A percentile compares a stretch with the other conserved stretches of the same genome.
phyloP scores from a whole-genome alignment of 1,140 invertebrate genomes.

The Atta colombica region DNA sequence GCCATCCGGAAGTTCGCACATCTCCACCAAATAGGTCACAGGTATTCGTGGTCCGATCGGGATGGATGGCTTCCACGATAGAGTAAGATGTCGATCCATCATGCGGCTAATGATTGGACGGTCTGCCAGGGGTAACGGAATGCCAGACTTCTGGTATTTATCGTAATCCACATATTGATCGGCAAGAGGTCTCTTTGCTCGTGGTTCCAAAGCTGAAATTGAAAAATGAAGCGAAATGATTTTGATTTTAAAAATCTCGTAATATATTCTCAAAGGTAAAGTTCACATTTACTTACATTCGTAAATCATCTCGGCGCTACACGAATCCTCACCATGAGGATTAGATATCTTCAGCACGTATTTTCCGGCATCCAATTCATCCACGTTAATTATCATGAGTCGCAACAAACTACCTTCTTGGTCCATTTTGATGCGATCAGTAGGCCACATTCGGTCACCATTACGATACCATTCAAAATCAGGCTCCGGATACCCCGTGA shows the following conservation, averaged over 20 bases:
- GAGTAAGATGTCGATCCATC: constrained; percentile 93
- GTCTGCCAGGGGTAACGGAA: constrained; percentile 94
- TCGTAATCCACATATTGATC: constrained; percentile 95
- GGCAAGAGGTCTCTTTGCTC: constrained; percentile 90
- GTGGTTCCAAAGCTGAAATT: constrained; percentile 89
- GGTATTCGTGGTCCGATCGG: constrained; percentile 92
- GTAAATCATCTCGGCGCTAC: constrained; percentile 92
- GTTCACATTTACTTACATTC: constrained; percentile 89
- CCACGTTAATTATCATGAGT: constrained; percentile 91
- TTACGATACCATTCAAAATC: constrained; percentile 95
- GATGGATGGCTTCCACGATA: constrained; percentile 97
- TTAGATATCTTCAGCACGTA: constrained; percentile 94
- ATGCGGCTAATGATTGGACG: constrained; percentile 95
- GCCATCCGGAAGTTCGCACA: constrained; percentile 95
- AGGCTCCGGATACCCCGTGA: constrained; percentile 94
- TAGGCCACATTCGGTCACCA: constrained; percentile 92
- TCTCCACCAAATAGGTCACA: constrained; percentile 97
- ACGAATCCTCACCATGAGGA: constrained; percentile 93
- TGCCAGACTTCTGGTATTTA: constrained; percentile 93
- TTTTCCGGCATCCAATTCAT: constrained; percentile 92
- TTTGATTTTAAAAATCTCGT: background rate
- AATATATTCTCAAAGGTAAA: background rate
- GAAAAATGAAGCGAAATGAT: background rate
- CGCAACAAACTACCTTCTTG: constrained; percentile 93
- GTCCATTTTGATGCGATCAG: constrained; percentile 93